These are phyloP conservation scores for Ostrea edulis DNA, from an alignment of 1,140 invertebrate genomes.

Conservation along the genomic window DNA sequence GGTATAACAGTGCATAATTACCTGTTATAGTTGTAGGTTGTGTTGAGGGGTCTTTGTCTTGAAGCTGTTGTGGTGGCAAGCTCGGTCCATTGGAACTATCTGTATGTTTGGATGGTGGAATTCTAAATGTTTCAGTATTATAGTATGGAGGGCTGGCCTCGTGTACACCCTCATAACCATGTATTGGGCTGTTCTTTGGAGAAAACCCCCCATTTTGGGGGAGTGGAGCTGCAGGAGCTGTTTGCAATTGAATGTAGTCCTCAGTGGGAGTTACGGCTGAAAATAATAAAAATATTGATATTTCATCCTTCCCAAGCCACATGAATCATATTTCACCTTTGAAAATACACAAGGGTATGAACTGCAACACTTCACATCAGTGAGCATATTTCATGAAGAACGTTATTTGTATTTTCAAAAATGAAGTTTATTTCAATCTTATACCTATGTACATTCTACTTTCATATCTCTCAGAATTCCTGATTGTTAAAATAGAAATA, in stretches of 20 bases:
- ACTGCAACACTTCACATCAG: no score
- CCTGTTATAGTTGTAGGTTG: not conserved
- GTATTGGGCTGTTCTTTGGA: not conserved
- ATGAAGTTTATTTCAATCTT: no score
- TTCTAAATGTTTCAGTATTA: not conserved
- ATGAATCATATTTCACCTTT: no score
- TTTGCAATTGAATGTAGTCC: slow-evolving; percentile 12
- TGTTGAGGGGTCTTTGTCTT: not conserved
- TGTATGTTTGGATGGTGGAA: not conserved
- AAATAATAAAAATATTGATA: not conserved
- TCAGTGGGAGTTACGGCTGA: not conserved
- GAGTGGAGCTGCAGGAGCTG: not conserved
- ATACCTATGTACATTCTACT: no score
- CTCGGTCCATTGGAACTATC: not conserved
- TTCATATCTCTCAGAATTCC: no score
- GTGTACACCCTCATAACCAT: not conserved
- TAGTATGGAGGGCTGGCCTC: not conserved
- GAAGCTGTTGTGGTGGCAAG: not conserved
- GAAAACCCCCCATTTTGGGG: not conserved
- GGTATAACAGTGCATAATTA: no score
- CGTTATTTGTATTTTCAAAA: no score
- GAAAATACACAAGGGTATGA: no score
- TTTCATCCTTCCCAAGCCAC: no score
- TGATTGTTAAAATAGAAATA: no score
- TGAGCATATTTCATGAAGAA: no score